Evolutionary conservation across 92 coral and sea anemone species (phyloP).

Genomic region (Epizoanthus stellaris): DNA sequence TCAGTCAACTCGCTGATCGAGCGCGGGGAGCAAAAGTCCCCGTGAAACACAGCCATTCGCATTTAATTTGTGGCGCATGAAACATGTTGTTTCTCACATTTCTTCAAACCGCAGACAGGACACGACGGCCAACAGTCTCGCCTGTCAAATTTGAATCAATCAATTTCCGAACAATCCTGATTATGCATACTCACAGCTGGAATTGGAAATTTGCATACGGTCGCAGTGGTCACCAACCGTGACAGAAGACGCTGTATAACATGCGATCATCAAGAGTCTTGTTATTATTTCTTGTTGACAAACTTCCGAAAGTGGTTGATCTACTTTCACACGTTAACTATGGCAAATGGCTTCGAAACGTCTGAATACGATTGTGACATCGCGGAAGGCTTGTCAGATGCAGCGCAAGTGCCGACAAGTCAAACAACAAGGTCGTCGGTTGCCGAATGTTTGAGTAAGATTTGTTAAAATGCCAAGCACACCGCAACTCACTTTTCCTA

Average conservation of each 20-base stretch:
- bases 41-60: conserved; percentile 17
- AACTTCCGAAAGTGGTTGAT: conserved; percentile 21
- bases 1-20: conserved; percentile 18
- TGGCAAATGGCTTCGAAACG: neutral
- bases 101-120: conserved; percentile 14
- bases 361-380: neutral
- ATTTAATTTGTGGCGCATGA: conserved; percentile 13
- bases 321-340: conserved; percentile 5
- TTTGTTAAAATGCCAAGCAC: conserved; percentile 9
- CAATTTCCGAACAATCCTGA: conserved; percentile 17
- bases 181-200: conserved; percentile 22
- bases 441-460: conserved; percentile 10
- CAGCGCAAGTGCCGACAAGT: neutral
- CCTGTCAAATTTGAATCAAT: neutral
- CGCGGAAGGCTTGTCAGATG: conserved; percentile 1
- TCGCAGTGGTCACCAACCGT: conserved; percentile 23
- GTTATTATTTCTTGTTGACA: conserved; percentile 18
- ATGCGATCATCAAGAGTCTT: conserved; percentile 19
- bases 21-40: conserved; percentile 14
- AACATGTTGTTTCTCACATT: conserved; percentile 19
- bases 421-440: conserved; percentile 1
- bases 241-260: conserved; percentile 15
- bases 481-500: conserved; percentile 12
- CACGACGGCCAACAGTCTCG: conserved; percentile 14
- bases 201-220: conserved; percentile 22